Evolutionary conservation across 2,888 invertebrate genomes (phyloP), one percentile per base, ranked within the genome.

Genomic region (Heliothis peltigera): DNA sequence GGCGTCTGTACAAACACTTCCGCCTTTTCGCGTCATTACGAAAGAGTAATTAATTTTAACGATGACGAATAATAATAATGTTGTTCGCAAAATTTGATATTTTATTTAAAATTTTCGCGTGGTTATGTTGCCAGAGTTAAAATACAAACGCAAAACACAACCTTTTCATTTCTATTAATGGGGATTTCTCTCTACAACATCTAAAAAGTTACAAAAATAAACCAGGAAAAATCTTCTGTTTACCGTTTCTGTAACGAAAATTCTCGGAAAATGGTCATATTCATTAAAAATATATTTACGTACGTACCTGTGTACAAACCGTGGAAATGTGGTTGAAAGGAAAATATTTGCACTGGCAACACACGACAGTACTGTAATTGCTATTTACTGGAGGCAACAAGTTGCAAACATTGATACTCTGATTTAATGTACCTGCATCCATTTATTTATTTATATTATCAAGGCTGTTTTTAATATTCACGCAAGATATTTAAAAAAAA

Each of bases 21-120:
- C 19, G 17, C 8, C n/a, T 43, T 43, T 47, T 43, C n/a, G 12
- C 46, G 25, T 61, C 18, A 49, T 53, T 61, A 67, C 25, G 17
- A 55, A 48, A 1, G 18, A 49, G 48, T 48, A 53, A 69, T 62
- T 49, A 44, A 69, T 39, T 12, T 22, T 32, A 49, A 68, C 21
- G 43, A 44, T 44, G 48, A 28, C 35, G 28, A 18, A 17, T 43
- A 53, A 69, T 43, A 53, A 69, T 21, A n/a, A 49, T n/a, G n/a
- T 4, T 0, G 15, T 57, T 60, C 1, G 25, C 1, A 8, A 1
- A 8, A 51, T 53, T 60, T 53, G 32, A 48, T 46, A 47, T 47
- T 52, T 21, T 5, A 22, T 32, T 43, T 21, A 19, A 17, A n/a
- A 18, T 0, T 28, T 52, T 19, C 25, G 25, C n/a, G 21, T 2